phyloP scores from a whole-genome alignment of 2,888 invertebrate species.

The Epinotia bilunana region DNA sequence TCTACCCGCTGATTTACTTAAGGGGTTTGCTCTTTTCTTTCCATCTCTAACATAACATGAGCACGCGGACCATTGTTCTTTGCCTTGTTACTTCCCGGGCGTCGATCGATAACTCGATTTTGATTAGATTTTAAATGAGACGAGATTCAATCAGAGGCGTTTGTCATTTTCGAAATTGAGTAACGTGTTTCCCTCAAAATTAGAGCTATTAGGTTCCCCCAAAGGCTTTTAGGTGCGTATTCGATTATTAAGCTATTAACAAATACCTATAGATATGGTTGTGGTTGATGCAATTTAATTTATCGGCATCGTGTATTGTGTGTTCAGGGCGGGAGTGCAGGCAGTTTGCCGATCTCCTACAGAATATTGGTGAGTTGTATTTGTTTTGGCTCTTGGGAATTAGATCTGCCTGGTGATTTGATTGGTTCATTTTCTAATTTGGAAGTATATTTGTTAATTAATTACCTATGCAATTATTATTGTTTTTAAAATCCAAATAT shows the following conservation, averaged over 20 bases:
- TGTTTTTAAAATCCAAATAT: background rate
- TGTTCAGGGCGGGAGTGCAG: conserved; percentile 47
- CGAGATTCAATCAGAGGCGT: conserved; percentile 46
- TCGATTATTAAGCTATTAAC: conserved; percentile 76
- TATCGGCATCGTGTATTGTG: conserved; percentile 61
- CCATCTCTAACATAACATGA: conserved; percentile 64
- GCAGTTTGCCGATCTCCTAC: conserved; percentile 38
- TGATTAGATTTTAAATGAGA: conserved; percentile 41
- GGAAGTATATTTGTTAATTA: background rate
- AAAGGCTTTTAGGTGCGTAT: conserved; percentile 56
- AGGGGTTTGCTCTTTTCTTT: conserved; percentile 79
- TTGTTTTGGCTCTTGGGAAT: conserved; percentile 60
- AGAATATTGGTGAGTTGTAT: conserved; percentile 56
- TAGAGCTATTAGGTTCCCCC: conserved; percentile 61
- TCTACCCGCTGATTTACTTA: conserved; percentile 72
- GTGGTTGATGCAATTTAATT: conserved; percentile 74
- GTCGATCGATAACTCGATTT: conserved; percentile 29
- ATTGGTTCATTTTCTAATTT: conserved; percentile 52
- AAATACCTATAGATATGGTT: conserved; percentile 56
- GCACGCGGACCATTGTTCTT: conserved; percentile 60
- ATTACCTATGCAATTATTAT: background rate
- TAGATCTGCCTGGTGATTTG: conserved; percentile 62
- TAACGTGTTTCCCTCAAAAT: conserved; percentile 61
- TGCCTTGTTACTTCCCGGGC: conserved; percentile 37
- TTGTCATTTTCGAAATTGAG: conserved; percentile 43